These are phyloP conservation scores for Stictocephala bisonia DNA, from an alignment of 2,888 invertebrate genomes.

Conservation along the genomic window DNA sequence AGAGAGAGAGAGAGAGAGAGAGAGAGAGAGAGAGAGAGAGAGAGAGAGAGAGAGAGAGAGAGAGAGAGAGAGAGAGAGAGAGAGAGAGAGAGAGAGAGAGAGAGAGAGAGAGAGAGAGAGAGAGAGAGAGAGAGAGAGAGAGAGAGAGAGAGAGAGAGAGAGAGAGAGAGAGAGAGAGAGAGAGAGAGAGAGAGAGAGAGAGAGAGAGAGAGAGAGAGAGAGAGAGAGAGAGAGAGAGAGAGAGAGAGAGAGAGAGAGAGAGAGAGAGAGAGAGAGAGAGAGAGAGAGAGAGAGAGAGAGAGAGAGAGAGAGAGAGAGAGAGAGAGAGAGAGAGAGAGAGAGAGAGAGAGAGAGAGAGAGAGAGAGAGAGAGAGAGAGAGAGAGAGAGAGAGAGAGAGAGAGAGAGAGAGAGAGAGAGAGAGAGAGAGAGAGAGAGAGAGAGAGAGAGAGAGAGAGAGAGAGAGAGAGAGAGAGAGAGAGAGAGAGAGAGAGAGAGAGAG, in stretches of 20 bases:
- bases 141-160: conserved; percentile 41
- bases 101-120: conserved; percentile 41
- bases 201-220: conserved; percentile 34
- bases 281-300: neutral
- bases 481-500: neutral
- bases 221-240: neutral
- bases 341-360: neutral
- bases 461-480: neutral
- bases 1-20: conserved; percentile 41
- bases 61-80: conserved; percentile 41
- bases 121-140: conserved; percentile 39
- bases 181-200: conserved; percentile 41
- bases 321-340: neutral
- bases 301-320: neutral
- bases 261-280: neutral
- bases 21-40: conserved; percentile 41
- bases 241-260: neutral
- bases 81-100: conserved; percentile 41
- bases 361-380: neutral
- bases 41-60: conserved; percentile 40
- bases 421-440: neutral
- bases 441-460: neutral
- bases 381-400: neutral
- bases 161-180: conserved; percentile 41
- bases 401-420: neutral